Conservation (phyloP, 30 jellyfish, hydroid and myxozoan genomes). For the Hydra vulgaris region DNA sequence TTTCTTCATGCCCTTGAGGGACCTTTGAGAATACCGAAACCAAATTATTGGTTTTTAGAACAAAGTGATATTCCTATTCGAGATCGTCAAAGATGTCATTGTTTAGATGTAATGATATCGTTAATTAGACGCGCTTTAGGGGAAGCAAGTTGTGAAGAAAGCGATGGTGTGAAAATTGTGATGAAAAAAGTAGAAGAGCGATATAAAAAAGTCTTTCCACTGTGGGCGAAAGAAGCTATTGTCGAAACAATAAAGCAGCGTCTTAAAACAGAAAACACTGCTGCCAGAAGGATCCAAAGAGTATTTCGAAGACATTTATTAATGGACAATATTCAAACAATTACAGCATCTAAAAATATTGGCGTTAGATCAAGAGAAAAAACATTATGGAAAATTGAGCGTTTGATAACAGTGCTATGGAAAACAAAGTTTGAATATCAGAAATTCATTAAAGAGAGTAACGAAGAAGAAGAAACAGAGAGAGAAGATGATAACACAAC, state of each 20-base stretch:
- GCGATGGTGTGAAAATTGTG: conserved; percentile 73
- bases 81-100: conserved; percentile 82
- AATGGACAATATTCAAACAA: conserved; percentile 51
- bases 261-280: conserved; percentile 88
- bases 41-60: conserved; percentile 91
- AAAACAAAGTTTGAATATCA: too few relatives aligned
- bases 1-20: conserved; percentile 86
- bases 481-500: too few relatives aligned
- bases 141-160: conserved; percentile 81
- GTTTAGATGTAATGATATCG: conserved; percentile 83
- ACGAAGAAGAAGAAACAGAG: too few relatives aligned
- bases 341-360: conserved; percentile 52
- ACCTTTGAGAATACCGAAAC: conserved; percentile 91
- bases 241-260: conserved; percentile 84
- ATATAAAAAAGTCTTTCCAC: conserved; percentile 62
- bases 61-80: conserved; percentile 76
- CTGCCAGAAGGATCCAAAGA: conserved; percentile 82
- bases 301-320: conserved; percentile 94
- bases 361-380: conserved; percentile 78
- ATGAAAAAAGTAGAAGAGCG: conserved; percentile 82
- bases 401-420: conserved; percentile 84
- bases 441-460: too few relatives aligned
- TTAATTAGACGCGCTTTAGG: conserved; percentile 82
- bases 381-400: conserved; percentile 72
- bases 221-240: conserved; percentile 62